Conservation (phyloP, 1,140 invertebrate genomes). For the Galleria mellonella region DNA sequence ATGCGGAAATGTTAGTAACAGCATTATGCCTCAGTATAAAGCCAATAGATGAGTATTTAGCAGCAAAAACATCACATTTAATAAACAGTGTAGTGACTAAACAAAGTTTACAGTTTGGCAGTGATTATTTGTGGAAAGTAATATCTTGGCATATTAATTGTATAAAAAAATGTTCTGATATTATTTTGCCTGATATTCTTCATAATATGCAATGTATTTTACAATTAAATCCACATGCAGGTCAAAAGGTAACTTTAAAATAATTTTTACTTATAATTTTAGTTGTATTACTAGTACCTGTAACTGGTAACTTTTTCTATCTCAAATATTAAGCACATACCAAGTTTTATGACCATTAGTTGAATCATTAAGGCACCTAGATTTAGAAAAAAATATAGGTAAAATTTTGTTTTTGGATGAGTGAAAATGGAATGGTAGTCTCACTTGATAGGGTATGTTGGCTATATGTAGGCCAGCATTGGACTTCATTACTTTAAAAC, state of each 20-base stretch:
- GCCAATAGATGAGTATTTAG: slow-evolving; percentile 47
- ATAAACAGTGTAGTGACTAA: slow-evolving; percentile 45
- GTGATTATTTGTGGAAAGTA: slow-evolving; percentile 32
- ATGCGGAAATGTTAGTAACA: slow-evolving; percentile 38
- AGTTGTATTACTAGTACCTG: too few species aligned
- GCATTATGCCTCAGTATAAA: slow-evolving; percentile 47
- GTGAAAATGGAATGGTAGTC: too few species aligned
- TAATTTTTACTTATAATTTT: slow-evolving; percentile 2
- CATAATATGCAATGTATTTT: slow-evolving; percentile 53
- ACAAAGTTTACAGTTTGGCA: slow-evolving; percentile 42
- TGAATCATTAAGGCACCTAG: too few species aligned
- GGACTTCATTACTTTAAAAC: too few species aligned
- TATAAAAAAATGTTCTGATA: slow-evolving; percentile 45
- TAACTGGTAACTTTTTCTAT: neutral
- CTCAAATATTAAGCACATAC: neutral
- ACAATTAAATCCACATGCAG: slow-evolving; percentile 29
- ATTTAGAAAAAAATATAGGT: too few species aligned
- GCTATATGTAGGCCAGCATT: too few species aligned
- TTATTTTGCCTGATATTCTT: slow-evolving; percentile 52
- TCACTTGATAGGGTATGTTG: too few species aligned
- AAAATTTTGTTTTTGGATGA: too few species aligned
- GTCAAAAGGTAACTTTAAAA: slow-evolving; percentile 39
- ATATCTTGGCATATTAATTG: slow-evolving; percentile 51
- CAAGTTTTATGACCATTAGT: neutral
- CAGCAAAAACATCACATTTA: slow-evolving; percentile 55